Evolutionary conservation across 2,888 invertebrate species (phyloP), one percentile per base, ranked within the genome.

Genomic region (Pollenia amentaria): DNA sequence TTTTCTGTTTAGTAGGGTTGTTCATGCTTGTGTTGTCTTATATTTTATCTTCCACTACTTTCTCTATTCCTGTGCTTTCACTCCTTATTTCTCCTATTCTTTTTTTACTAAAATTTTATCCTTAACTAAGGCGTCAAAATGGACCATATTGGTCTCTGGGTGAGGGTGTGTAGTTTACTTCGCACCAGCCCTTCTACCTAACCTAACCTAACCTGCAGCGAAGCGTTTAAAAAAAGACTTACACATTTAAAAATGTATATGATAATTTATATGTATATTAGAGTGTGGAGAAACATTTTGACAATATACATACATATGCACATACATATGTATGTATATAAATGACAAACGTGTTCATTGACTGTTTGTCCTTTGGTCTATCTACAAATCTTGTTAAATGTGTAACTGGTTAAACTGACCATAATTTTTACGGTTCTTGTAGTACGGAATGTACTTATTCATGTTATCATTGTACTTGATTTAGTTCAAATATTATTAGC

Each of bases 401-500:
- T 57, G 18, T 60, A 38, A 62, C 60, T 62, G 53, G 29, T 29
- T 29, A 29, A 29, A 69, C 67, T 70, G 76, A 79, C 72, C 62
- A 69, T 79, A 38, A 11, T 44, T 51, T 75, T 18, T 73, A 42
- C 64, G 57, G 65, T 7, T 82, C 18, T 10, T 70, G 51, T 46
- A 21, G 67, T 53, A 10, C 21, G 29, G 7, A 1, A 57, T 6
- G 18, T n/a, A 38, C 21, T 46, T 44, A 42, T 4, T 51, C 53
- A 18, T 67, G 69, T 51, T 82, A 85, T 77, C 85, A 55, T 72
- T 77, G 8, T 64, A 51, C 38, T 85, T 85, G 85, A 85, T 81
- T 82, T 72, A 82, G 85, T 85, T 82, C 44, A 86, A 86, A 83
- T 86, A 86, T 73, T 84, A 78, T 79, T 79, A 78, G 53, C 73